phyloP scores from a whole-genome alignment of 2,113 vertebrate species.

The Chlamydotis undulata region DNA sequence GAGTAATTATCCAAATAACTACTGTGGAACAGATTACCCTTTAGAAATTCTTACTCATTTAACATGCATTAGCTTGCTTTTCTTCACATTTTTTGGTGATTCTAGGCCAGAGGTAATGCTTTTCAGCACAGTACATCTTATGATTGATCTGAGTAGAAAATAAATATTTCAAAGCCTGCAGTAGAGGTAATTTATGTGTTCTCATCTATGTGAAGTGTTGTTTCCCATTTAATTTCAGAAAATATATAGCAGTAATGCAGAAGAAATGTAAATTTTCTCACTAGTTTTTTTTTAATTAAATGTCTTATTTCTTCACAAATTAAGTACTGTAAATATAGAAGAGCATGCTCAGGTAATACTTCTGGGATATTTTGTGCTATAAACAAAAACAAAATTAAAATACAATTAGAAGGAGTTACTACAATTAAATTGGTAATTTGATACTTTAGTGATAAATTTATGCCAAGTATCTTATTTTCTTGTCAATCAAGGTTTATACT shows the following conservation, averaged over 20 bases:
- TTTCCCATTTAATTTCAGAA: background rate
- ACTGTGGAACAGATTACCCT: background rate
- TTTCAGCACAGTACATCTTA: background rate
- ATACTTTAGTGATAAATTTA: background rate
- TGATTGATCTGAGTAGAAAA: background rate
- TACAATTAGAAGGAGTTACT: background rate
- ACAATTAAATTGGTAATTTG: background rate
- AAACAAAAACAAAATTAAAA: background rate
- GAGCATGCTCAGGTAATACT: fast-evolving
- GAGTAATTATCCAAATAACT: background rate
- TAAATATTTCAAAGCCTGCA: background rate
- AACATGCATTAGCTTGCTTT: background rate
- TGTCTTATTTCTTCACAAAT: background rate
- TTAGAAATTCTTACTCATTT: background rate
- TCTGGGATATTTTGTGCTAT: fast-evolving
- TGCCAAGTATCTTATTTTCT: background rate
- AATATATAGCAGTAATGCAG: background rate
- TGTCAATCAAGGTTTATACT: background rate
- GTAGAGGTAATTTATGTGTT: background rate
- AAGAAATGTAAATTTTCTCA: background rate
- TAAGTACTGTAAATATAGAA: background rate
- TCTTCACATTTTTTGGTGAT: background rate
- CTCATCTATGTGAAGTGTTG: background rate
- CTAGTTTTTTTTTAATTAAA: background rate
- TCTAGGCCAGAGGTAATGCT: background rate